phyloP scores from a whole-genome alignment of 2,797 vertebrate species.

The Orientallactaga sibirica region DNA sequence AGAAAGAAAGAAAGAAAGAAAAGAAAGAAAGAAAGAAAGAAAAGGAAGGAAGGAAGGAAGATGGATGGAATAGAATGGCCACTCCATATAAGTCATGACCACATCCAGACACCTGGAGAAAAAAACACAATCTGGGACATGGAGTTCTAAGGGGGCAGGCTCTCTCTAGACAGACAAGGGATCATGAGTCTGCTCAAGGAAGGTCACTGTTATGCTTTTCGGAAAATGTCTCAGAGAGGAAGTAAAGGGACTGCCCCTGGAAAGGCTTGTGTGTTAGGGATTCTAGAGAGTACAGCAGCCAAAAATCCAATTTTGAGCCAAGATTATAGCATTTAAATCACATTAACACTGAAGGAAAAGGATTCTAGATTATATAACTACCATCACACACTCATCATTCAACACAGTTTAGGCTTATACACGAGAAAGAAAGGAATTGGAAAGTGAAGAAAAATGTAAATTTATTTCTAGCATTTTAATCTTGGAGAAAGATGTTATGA shows the following conservation, averaged over 20 bases:
- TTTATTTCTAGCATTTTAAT: too few relatives aligned
- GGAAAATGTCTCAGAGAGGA: neutral
- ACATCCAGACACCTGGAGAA: too few relatives aligned
- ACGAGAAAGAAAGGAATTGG: neutral
- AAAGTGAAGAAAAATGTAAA: neutral
- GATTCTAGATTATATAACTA: neutral
- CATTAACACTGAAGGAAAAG: neutral
- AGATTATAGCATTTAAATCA: neutral
- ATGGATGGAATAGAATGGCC: neutral
- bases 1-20: too few relatives aligned
- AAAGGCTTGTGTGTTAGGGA: neutral
- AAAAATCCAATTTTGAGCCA: neutral
- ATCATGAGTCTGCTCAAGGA: too few relatives aligned
- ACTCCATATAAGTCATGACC: too few relatives aligned
- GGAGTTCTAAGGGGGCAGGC: too few relatives aligned
- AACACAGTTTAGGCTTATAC: neutral
- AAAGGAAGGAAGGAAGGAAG: neutral
- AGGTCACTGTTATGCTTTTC: neutral
- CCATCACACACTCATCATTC: neutral
- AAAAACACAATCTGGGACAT: neutral
- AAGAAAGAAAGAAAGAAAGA: too few relatives aligned
- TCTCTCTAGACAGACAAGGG: too few relatives aligned
- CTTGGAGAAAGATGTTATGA: neutral
- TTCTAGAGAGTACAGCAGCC: neutral
- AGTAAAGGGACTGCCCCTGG: neutral